Percentiles rank a stretch among this genome's conserved stretches.
Evolutionary conservation across 2,797 vertebrate species (phyloP).

Genomic region (Arctocebus calabarensis): DNA sequence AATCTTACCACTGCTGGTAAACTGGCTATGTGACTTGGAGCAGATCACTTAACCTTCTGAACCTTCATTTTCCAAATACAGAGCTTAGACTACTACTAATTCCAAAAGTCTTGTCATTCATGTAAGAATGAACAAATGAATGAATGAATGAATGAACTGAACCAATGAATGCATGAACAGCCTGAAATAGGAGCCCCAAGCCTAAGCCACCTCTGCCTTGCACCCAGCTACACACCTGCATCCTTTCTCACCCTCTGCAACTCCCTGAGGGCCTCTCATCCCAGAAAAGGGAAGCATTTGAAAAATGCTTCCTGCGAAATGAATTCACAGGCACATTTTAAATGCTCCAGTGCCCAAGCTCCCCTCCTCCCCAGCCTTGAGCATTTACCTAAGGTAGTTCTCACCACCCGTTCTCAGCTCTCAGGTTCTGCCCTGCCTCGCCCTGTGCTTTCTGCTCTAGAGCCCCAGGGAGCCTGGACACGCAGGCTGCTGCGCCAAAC

Average conservation of each 20-base stretch:
- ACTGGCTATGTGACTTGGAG: conserved; percentile 6
- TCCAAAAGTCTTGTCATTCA: not conserved
- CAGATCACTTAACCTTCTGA: not conserved
- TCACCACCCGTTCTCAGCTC: not conserved
- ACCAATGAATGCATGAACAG: not conserved
- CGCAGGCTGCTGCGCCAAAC: not conserved
- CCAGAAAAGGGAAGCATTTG: not conserved
- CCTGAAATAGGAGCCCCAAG: not conserved
- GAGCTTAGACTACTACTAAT: not conserved
- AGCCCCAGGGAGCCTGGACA: conserved; percentile 4
- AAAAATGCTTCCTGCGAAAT: conserved; percentile 20
- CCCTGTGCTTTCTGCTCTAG: not conserved
- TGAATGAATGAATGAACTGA: not conserved
- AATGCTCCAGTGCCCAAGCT: not conserved
- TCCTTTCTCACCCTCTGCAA: not conserved
- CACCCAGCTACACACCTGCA: not conserved
- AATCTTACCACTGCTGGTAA: not conserved
- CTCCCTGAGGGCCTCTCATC: not conserved
- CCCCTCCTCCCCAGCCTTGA: not conserved
- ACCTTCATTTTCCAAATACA: not conserved
- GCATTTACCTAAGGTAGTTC: not conserved
- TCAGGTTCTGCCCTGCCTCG: not conserved
- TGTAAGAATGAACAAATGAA: not conserved
- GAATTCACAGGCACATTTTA: conserved; percentile 29
- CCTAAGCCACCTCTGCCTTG: not conserved